Conservation (phyloP, 1,140 invertebrate species). For the Agraylea sexmaculata region DNA sequence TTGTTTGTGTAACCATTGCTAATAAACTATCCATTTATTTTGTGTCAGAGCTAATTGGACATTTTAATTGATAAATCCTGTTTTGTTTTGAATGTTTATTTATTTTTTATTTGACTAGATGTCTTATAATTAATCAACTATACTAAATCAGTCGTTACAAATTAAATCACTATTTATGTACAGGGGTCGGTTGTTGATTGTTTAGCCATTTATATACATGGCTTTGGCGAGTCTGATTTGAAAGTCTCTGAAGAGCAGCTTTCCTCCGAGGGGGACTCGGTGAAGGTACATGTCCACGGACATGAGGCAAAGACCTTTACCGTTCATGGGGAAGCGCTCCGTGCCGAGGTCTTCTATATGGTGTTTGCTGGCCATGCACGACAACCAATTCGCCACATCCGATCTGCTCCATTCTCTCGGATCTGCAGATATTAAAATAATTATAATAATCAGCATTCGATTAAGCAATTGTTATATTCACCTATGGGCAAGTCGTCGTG, state of each 20-base stretch:
- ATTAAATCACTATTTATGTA: too few species aligned
- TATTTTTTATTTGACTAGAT: too few species aligned
- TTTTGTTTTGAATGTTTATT: too few species aligned
- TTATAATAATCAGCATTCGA: neutral
- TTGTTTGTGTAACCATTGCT: constrained; percentile 15
- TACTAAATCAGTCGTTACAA: too few species aligned
- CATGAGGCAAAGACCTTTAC: constrained; percentile 66
- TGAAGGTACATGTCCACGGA: constrained; percentile 57
- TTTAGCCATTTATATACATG: too few species aligned
- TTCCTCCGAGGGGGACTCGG: constrained; percentile 55
- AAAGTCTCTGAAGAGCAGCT: constrained; percentile 47
- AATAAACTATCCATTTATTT: constrained; percentile 16
- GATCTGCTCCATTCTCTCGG: constrained; percentile 55
- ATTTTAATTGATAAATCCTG: too few species aligned
- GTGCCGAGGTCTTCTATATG: constrained; percentile 41
- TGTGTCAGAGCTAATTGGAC: too few species aligned
- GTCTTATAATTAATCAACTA: too few species aligned
- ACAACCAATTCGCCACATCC: constrained; percentile 54
- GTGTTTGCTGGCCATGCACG: constrained; percentile 45
- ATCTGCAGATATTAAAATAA: constrained; percentile 36
- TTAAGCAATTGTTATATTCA: neutral
- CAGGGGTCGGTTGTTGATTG: too few species aligned
- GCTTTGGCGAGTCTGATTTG: constrained; percentile 33
- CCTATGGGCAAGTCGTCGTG: constrained; percentile 4
- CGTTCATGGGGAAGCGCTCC: constrained; percentile 63